Base-by-base conservation (phyloP, 2,113 vertebrate species). In the Grus americana region DNA sequence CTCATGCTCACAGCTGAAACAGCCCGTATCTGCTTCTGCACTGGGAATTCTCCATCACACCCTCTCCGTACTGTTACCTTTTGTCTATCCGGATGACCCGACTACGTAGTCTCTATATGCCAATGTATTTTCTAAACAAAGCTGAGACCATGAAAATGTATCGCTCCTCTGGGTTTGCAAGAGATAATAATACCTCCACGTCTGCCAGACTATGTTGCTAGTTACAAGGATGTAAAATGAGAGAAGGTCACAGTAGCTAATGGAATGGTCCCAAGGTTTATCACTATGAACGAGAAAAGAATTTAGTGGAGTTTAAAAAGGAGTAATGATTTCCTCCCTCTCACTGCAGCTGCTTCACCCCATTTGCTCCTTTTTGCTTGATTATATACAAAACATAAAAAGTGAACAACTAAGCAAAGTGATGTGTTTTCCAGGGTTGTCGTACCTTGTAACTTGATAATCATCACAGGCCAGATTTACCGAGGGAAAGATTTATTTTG, bases 161-260 rank as follows among this genome's bases (percentile, higher is more conserved):
- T 86, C 2, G 0, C 30, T 66, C 21, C 38, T 80, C 38, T 88
- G 38, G 18, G 52, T 29, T 74, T 78, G 4, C 0, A 3, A n/a
- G 61, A 52, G 50, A 47, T 42, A 59, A 54, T 46, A 83, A 47
- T 87, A 85, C 38, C 38, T 65, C 44, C 29, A 74, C 18, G 36
- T 79, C 57, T 95, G 59, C 50, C 58, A 52, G n/a, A 47, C 29
- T 59, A 5, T 34, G 32, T 38, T 94, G n/a, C n/a, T 84, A 29
- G 50, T 88, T 90, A 61, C 47, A 71, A 62, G 68, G 26, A 47
- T 20, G 3, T 63, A 74, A 93, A 83, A 59, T 2, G 34, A 81
- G 46, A 78, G 27, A 49, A 88, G 38, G 67, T 94, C 67, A 30
- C 79, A 73, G 71, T 73, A 95, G 52, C 30, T 79, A 57, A 54